A percentile compares a stretch with the other conserved stretches of the same genome.
These are phyloP conservation scores for Helleia helle DNA, from an alignment of 2,888 invertebrate species.

Conservation along the genomic window DNA sequence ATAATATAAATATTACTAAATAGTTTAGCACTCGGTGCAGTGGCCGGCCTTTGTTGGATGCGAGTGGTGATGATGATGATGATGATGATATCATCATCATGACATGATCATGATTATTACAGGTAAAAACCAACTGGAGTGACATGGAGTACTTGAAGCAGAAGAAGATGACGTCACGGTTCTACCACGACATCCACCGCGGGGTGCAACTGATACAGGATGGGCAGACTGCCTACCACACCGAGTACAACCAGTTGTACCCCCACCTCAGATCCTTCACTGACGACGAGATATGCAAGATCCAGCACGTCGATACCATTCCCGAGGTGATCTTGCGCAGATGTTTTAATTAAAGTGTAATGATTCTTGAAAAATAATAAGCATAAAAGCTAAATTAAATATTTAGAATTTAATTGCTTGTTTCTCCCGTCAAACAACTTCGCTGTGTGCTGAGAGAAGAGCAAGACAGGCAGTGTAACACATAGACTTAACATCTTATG, in stretches of 20 bases:
- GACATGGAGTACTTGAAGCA: constrained; percentile 53
- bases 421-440: too few species aligned
- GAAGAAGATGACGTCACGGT: constrained; percentile 42
- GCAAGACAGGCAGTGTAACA: too few species aligned
- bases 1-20: too few species aligned
- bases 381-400: too few species aligned
- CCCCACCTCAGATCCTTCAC: constrained; percentile 41
- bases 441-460: too few species aligned
- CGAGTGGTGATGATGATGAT: too few species aligned
- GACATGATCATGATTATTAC: background rate
- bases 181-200: constrained; percentile 38
- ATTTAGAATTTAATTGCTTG: too few species aligned
- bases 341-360: too few species aligned
- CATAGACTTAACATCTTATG: too few species aligned
- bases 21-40: too few species aligned
- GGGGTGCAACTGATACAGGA: constrained; percentile 40
- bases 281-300: constrained; percentile 49
- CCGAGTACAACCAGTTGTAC: constrained; percentile 51
- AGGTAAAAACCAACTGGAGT: constrained; percentile 44
- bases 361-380: background rate
- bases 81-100: too few species aligned
- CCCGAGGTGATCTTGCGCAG: constrained; percentile 46
- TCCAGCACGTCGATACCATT: constrained; percentile 49
- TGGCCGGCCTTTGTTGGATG: too few species aligned
- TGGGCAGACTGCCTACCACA: constrained; percentile 48